phyloP scores from a whole-genome alignment of 2,888 invertebrate species.

The Tethea ocularis region DNA sequence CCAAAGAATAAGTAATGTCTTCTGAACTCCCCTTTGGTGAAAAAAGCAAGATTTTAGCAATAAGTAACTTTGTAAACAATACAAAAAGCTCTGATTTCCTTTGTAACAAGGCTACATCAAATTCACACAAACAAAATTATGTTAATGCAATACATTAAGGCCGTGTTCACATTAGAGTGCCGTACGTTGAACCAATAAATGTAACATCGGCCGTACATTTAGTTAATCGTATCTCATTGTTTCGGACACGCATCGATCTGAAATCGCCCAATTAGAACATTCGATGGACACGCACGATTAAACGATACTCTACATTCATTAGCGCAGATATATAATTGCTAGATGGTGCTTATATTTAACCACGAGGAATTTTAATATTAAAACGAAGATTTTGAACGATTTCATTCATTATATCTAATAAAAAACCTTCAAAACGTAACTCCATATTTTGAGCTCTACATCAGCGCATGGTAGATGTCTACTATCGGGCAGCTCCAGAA shows the following conservation, averaged over 20 bases:
- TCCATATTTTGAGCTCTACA: too few species aligned
- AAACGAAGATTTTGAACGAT: too few species aligned
- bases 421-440: too few species aligned
- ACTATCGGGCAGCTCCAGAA: too few species aligned
- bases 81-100: background rate
- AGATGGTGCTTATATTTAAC: background rate
- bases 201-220: background rate
- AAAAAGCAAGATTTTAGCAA: background rate
- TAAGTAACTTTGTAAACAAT: background rate
- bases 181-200: conserved; percentile 5
- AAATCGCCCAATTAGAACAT: conserved; percentile 54
- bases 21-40: too few species aligned
- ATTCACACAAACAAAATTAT: background rate
- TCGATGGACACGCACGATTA: conserved; percentile 56
- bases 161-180: background rate
- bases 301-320: conserved; percentile 44
- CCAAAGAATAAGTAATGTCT: too few species aligned
- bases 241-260: conserved; percentile 52
- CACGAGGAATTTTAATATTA: background rate
- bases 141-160: background rate
- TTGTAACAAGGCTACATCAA: background rate
- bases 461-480: too few species aligned
- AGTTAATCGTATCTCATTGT: conserved; percentile 14
- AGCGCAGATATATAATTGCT: conserved; percentile 13
- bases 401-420: too few species aligned